Base-by-base conservation (phyloP, 2,797 vertebrate genomes). In the Aldrovandia affinis region DNA sequence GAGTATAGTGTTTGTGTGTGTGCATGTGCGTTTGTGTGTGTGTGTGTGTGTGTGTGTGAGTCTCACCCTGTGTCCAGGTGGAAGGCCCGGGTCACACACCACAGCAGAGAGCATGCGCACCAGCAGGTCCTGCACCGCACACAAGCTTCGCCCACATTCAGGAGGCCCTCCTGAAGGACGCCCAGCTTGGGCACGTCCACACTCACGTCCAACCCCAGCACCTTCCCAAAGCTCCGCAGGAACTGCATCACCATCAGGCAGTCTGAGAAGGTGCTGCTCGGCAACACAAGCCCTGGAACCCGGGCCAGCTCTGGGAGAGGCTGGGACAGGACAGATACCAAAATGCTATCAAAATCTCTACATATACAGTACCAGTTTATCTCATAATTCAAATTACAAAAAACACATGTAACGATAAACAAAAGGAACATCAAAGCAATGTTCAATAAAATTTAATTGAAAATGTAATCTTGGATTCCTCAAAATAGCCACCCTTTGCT, bases 161-260 rank as follows among this genome's bases (percentile, higher is more conserved):
- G 95, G 86, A 99, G 93, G 47, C 98, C 98, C 86, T 97, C 96
- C 81, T 99, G 98, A 90, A 99, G 95, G 86, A 95, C 89, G 75
- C 93, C 95, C 83, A 99, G 91, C 81, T 92, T 95, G 39, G 97
- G 96, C 86, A 95, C 93, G 88, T 96, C 95, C 84, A 93, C 87
- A 81, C 92, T 94, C 55, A 95, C 90, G 89, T 97, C 96, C 88
- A 98, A 96, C 88, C 95, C 95, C 87, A 99, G 95, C 87, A 99
- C 97, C 90, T 97, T 97, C 87, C 97, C 97, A 68, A 99, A 99
- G 92, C 97, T 98, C 78, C 93, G 93, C 81, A 99, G 93, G 91
- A 99, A 99, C 93, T 99, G 97, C 85, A 99, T 91, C 86, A 98
- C 95, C 97, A 98, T 98, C 82, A 99, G 96, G 89, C 97, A 98